Conservation (phyloP, 1,140 invertebrate genomes). For the Drosophila nannoptera region DNA sequence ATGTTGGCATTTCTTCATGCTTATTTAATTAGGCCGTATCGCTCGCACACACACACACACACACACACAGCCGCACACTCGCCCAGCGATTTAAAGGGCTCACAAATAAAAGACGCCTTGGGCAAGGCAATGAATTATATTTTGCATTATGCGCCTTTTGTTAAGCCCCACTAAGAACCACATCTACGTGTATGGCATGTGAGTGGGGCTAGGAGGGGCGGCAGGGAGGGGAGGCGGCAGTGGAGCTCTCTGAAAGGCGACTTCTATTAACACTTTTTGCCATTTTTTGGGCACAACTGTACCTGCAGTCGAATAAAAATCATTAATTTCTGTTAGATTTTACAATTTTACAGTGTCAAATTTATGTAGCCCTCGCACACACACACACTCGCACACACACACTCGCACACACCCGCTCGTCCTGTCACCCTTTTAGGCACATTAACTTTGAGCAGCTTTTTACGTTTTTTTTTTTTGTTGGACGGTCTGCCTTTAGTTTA, state of each 20-base stretch:
- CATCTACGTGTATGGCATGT: not conserved
- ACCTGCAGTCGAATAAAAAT: constrained; percentile 48
- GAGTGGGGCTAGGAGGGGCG: not conserved
- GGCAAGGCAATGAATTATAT: constrained; percentile 14
- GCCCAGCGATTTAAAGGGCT: constrained; percentile 6
- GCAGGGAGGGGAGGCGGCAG: not conserved
- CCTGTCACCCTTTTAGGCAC: constrained; percentile 37
- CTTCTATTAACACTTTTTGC: constrained; percentile 47
- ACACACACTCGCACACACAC: constrained; percentile 16
- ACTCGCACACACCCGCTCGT: constrained; percentile 19
- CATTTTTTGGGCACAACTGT: constrained; percentile 62
- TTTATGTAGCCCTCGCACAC: constrained; percentile 43
- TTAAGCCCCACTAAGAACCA: not conserved
- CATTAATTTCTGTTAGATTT: constrained; percentile 76
- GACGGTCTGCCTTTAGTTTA: constrained; percentile 46
- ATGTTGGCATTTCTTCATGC: constrained; percentile 15
- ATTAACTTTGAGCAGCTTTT: constrained; percentile 47
- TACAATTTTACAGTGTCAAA: constrained; percentile 65
- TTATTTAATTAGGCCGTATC: constrained; percentile 28
- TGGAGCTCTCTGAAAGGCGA: not conserved
- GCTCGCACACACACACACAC: not conserved
- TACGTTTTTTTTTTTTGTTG: constrained; percentile 17
- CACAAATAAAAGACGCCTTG: constrained; percentile 12
- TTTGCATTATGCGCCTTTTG: constrained; percentile 9
- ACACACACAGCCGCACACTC: not conserved